Conservation (phyloP, 2,888 invertebrate genomes). For the Psylliodes chrysocephalus region DNA sequence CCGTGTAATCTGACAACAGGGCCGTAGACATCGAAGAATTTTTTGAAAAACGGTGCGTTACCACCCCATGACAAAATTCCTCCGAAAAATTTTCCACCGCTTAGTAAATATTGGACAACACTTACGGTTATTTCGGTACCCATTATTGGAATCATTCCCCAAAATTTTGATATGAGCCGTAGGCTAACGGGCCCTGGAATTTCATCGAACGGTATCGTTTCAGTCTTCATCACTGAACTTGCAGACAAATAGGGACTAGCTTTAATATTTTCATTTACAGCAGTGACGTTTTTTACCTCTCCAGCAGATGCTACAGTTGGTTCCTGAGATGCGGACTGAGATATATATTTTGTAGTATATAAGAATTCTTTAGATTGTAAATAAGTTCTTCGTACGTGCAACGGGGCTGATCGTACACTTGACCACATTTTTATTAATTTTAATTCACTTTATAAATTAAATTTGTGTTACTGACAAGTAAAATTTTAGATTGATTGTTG, state of each 20-base stretch:
- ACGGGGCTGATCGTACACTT: not conserved
- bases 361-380: not conserved
- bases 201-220: slow-evolving; percentile 67
- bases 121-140: slow-evolving; percentile 72
- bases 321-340: not conserved
- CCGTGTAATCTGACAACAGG: slow-evolving; percentile 74
- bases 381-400: not conserved
- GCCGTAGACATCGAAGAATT: slow-evolving; percentile 69
- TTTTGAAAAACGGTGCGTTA: slow-evolving; percentile 63
- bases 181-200: slow-evolving; percentile 73
- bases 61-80: slow-evolving; percentile 65
- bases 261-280: not conserved
- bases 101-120: slow-evolving; percentile 66
- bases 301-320: not conserved
- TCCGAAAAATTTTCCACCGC: slow-evolving; percentile 65
- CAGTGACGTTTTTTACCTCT: not conserved
- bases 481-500: not conserved
- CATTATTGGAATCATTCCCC: slow-evolving; percentile 71
- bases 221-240: not conserved
- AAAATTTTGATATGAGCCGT: slow-evolving; percentile 69
- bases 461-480: not conserved
- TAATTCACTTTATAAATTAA: not conserved
- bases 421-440: slow-evolving; percentile 11
- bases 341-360: not conserved
- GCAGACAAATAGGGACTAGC: not conserved